Base-by-base conservation (phyloP, 1,140 invertebrate species). In the Tetragnatha versicolor region DNA sequence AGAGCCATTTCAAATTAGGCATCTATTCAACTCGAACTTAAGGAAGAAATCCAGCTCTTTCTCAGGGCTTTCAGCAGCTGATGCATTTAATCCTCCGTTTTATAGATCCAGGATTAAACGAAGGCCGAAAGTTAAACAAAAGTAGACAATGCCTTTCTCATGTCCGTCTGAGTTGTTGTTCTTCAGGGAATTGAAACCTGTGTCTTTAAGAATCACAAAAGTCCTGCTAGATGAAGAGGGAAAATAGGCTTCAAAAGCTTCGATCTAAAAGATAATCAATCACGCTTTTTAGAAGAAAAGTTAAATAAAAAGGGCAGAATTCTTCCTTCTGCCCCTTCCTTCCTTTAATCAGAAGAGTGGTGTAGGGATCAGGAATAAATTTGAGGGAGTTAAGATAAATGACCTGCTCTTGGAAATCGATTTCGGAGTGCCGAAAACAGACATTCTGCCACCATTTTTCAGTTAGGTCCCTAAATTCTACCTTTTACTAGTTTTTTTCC, bases 201-300 rank as follows among this genome's bases (percentile, higher is more conserved):
- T 42, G n/a, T n/a, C n/a, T n/a, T n/a, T n/a, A 17, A 42, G 39
- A 7, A 42, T 42, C 7, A 42, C 7, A 42, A 42, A 42, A 42
- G 17, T 42, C 39, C 17, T 17, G 7, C 39, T 17, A 42, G 39
- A 42, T 9, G 39, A 42, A 7, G 39, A 42, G 17, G 39, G 17
- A 42, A 42, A 42, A 17, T 9, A 42, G 39, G 17, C 39, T 42
- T 42, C 39, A 68, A 55, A 68, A 68, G 45, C 45, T 68, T 55
- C 68, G 55, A 70, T 70, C 49, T 70, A 70, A 27, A 39, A 55
- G 68, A 53, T 70, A 70, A 70, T 70, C 68, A 70, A 70, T 70
- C 68, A 70, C 55, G 14, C 31, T 42, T 68, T 22, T 68, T 20
- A 39, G 68, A 53, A 37, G 49, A 55, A 35, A 55, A 55, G 12